Evolutionary conservation across 53 echinoderm and acorn worm genomes (phyloP), one percentile per base, ranked within the genome.

Genomic region (Zoroaster sp.): DNA sequence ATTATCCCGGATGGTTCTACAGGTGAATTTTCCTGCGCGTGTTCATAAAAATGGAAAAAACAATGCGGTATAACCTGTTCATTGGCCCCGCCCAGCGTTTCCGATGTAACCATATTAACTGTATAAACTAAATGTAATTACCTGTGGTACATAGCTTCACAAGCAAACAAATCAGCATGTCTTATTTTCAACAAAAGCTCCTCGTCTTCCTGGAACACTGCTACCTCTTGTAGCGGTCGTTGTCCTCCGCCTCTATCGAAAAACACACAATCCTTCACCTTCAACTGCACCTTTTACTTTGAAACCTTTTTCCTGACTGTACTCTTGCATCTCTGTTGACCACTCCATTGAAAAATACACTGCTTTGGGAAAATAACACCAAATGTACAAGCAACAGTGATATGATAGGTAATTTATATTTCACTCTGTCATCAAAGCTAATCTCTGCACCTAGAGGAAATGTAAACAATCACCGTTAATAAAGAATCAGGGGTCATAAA

Each of bases 131-230:
- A 52, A 52, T 67, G 38, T 69, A 69, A 30, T 69, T 69, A 69
- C 70, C 70, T 69, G 70, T 69, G 70, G 70, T 69, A 69, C 70
- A 69, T 69, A 69, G 70, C 70, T 69, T 69, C 70, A 69, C 70
- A 69, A 69, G 70, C 70, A 69, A 69, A 69, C 70, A 69, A 69
- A 69, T 69, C 70, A 25, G 31, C 70, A 69, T 69, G 38, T 69
- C 70, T 69, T 35, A 69, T 69, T 69, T 69, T 69, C 70, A 69
- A 69, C 70, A 69, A 69, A 37, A 69, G 70, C 37, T 69, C 70
- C 70, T 69, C 70, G 70, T 69, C 70, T 14, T 69, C 33, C 38
- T 34, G 7, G 28, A 32, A 30, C 1, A 32, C 33, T 69, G 70
- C 70, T 69, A 35, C 35, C 70, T 69, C 70, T 30, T 69, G 70